Conservation (phyloP, 2,888 invertebrate species). For the Prosapia bicincta region DNA sequence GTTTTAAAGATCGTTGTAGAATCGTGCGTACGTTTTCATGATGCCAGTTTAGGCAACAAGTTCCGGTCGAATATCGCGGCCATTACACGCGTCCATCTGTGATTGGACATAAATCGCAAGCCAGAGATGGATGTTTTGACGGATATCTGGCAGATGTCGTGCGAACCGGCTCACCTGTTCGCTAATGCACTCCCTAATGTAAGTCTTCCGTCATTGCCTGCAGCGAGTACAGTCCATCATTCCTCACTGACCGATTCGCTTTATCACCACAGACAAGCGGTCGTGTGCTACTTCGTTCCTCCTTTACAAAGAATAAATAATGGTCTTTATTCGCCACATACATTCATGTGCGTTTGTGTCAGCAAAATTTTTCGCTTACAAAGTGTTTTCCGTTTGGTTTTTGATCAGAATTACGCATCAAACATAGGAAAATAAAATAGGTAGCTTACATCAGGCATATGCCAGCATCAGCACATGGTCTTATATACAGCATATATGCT, state of each 20-base stretch:
- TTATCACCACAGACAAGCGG: background rate
- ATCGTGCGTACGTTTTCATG: too few species aligned
- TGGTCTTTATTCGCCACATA: background rate
- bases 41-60: too few species aligned
- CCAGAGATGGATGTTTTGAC: conserved; percentile 16
- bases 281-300: background rate
- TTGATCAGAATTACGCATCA: too few species aligned
- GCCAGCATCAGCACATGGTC: too few species aligned
- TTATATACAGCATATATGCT: too few species aligned
- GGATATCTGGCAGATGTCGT: conserved; percentile 15
- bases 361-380: too few species aligned
- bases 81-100: background rate
- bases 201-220: conserved; percentile 16
- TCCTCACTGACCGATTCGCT: background rate
- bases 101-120: background rate
- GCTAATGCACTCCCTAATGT: conserved; percentile 27
- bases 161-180: conserved; percentile 18
- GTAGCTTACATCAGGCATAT: too few species aligned
- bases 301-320: background rate
- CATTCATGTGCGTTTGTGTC: too few species aligned
- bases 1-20: too few species aligned
- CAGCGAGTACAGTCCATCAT: background rate
- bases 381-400: too few species aligned
- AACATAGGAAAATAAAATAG: too few species aligned
- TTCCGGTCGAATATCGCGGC: background rate